phyloP scores from a whole-genome alignment of 1,140 invertebrate species.

The Drosophila repleta region DNA sequence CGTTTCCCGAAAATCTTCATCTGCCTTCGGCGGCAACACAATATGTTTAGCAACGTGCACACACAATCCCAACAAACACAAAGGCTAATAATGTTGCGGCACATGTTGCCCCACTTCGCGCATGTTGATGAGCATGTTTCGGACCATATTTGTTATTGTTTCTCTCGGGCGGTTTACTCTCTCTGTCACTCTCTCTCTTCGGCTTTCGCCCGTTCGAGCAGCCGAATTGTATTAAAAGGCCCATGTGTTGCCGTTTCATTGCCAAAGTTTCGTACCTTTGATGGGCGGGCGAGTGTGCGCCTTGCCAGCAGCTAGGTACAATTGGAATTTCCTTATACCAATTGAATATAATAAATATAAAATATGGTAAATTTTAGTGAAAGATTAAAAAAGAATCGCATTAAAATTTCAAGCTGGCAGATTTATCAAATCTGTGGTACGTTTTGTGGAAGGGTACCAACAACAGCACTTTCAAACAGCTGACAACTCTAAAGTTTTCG shows the following conservation, averaged over 20 bases:
- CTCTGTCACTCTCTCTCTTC: constrained; percentile 1
- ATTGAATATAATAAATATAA: not conserved
- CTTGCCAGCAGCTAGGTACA: not conserved
- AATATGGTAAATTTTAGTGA: not conserved
- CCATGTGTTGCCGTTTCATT: constrained; percentile 20
- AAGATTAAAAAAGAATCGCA: not conserved
- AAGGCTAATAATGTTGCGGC: constrained; percentile 1
- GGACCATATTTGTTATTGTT: constrained; percentile 27
- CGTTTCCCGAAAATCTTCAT: constrained; percentile 7
- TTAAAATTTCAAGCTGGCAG: not conserved
- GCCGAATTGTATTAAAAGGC: not conserved
- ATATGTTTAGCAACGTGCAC: constrained; percentile 16
- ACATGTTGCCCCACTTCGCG: constrained; percentile 34
- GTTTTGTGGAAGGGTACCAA: not conserved
- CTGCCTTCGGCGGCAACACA: constrained; percentile 5
- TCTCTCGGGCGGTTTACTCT: constrained; percentile 20
- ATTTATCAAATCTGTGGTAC: not conserved
- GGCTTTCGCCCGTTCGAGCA: not conserved
- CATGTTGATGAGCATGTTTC: constrained; percentile 22
- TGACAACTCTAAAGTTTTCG: constrained; percentile 48
- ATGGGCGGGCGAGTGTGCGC: constrained; percentile 43
- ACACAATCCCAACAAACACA: not conserved
- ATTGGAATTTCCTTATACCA: not conserved
- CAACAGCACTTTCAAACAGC: constrained; percentile 14
- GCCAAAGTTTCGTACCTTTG: constrained; percentile 20